Percentiles rank a stretch among this genome's conserved stretches.
Evolutionary conservation across 2,888 invertebrate species (phyloP).

Genomic region (Caenorhabditis drosophilae): DNA sequence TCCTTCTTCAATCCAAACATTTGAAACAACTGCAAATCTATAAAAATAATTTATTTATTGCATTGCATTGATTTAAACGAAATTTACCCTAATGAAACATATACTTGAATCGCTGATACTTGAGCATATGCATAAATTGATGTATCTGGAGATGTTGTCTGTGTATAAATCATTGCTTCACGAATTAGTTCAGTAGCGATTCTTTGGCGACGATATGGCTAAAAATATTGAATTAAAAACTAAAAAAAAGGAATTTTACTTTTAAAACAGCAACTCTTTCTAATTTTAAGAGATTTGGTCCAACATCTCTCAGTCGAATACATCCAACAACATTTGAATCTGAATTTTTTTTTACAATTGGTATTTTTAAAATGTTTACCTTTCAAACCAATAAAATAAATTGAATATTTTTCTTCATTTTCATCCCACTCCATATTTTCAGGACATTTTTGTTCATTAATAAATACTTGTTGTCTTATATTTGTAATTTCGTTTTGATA

Average conservation of each 20-base stretch:
- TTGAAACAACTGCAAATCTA: constrained; percentile 30
- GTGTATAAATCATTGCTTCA: constrained; percentile 12
- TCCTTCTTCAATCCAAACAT: constrained; percentile 35
- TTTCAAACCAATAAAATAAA: constrained; percentile 24
- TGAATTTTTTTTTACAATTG: neutral
- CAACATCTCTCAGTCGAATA: constrained; percentile 16
- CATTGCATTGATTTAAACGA: neutral
- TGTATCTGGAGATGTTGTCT: constrained; percentile 4
- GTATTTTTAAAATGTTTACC: constrained; percentile 5
- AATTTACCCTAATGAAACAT: constrained; percentile 19
- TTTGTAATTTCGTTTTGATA: constrained; percentile 14
- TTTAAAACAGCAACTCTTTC: constrained; percentile 35
- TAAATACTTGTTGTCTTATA: constrained; percentile 31
- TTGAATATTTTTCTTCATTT: constrained; percentile 25
- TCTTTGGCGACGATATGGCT: constrained; percentile 24
- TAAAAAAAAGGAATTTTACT: constrained; percentile 4
- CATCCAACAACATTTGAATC: constrained; percentile 21
- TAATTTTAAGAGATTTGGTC: constrained; percentile 20
- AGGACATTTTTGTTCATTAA: constrained; percentile 43
- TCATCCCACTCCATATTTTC: constrained; percentile 39
- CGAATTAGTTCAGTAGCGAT: constrained; percentile 25
- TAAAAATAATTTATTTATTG: neutral
- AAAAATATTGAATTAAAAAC: neutral
- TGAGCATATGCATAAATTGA: constrained; percentile 36
- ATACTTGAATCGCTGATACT: constrained; percentile 23